Evolutionary conservation across 2,888 invertebrate species (phyloP).

Genomic region (Melanargia galathea): DNA sequence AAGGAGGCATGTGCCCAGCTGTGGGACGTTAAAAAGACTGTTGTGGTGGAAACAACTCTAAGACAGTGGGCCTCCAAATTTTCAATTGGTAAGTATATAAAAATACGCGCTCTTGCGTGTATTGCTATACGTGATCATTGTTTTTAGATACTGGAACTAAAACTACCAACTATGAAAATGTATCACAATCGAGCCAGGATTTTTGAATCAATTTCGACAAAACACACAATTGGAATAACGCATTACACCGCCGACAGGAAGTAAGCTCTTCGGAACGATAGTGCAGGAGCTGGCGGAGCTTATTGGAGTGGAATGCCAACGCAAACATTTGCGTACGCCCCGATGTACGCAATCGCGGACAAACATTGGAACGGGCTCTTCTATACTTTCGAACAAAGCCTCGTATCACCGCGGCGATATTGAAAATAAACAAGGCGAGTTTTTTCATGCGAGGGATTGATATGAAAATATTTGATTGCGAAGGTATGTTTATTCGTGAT

Average conservation of each 20-base stretch:
- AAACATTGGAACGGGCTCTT: constrained; percentile 32
- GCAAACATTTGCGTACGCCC: constrained; percentile 38
- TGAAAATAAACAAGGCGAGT: constrained; percentile 41
- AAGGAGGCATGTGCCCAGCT: too few species aligned
- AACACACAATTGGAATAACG: not conserved
- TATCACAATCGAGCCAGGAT: not conserved
- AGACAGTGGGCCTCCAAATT: too few species aligned
- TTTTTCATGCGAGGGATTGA: constrained; percentile 34
- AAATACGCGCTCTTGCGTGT: too few species aligned
- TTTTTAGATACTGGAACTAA: too few species aligned
- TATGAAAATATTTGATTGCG: constrained; percentile 34
- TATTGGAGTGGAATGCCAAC: constrained; percentile 18
- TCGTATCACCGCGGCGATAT: constrained; percentile 40
- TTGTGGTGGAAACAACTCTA: too few species aligned
- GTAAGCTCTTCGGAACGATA: constrained; percentile 9
- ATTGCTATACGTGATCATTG: too few species aligned
- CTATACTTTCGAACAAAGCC: constrained; percentile 40
- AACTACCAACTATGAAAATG: too few species aligned
- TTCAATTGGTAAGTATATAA: too few species aligned
- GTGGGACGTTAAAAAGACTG: too few species aligned
- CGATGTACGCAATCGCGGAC: constrained; percentile 34
- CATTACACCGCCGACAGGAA: constrained; percentile 1
- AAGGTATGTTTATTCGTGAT: constrained; percentile 6
- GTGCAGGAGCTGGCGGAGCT: constrained; percentile 9
- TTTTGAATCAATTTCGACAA: not conserved